Conservation (phyloP, 1,140 invertebrate species). For the Caenorhabditis elegans region WBcel235 BX284605.5:11279001-11279500, state of each 20-base stretch:
- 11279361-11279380: not conserved
- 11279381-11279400: not conserved
- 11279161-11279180: not conserved
- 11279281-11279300: slow-evolving; percentile 21
- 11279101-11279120: not conserved
- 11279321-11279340: not conserved
- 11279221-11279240: not conserved
- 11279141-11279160: not conserved
- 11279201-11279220: not conserved
- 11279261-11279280: slow-evolving; percentile 12
- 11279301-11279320: not conserved
- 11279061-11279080: not conserved
- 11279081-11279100: no score
- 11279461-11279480: no score
- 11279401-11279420: no score
- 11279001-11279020: no score
- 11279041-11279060: no score
- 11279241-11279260: not conserved
- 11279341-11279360: not conserved
- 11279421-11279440: no score
- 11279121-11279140: not conserved
- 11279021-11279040: no score
- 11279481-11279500: no score
- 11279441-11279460: no score
- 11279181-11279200: no score